These are phyloP conservation scores for Sinocyclocheilus anshuiensis DNA, from an alignment of 2,113 vertebrate genomes.

Conservation along the genomic window DNA sequence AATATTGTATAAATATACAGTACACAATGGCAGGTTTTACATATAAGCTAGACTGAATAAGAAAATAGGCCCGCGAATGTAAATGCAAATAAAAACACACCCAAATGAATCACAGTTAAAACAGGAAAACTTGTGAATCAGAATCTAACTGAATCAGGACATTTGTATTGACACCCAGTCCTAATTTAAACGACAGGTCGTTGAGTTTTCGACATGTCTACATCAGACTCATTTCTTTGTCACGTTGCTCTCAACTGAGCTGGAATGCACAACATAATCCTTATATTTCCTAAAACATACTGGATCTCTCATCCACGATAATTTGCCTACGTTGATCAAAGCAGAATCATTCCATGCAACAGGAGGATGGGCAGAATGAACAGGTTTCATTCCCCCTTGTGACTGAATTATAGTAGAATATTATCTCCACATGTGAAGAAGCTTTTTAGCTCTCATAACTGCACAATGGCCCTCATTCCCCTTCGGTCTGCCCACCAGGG, in stretches of 20 bases:
- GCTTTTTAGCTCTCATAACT: slow-evolving; percentile 60
- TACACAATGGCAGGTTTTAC: too few species aligned
- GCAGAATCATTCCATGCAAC: slow-evolving; percentile 59
- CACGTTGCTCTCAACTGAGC: slow-evolving; percentile 54
- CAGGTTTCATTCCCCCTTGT: slow-evolving; percentile 55
- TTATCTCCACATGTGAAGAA: slow-evolving; percentile 67
- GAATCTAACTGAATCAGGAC: too few species aligned
- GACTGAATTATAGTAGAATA: slow-evolving; percentile 64
- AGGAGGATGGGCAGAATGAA: slow-evolving; percentile 31
- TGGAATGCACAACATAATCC: slow-evolving; percentile 70
- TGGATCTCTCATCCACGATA: slow-evolving; percentile 69
- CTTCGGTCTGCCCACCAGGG: background rate
- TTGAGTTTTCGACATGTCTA: too few species aligned
- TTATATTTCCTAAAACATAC: slow-evolving; percentile 63
- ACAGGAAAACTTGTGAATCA: too few species aligned
- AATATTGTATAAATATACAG: too few species aligned
- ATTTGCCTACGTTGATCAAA: slow-evolving; percentile 56
- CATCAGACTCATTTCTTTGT: slow-evolving; percentile 46
- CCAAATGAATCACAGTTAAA: too few species aligned
- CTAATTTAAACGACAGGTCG: too few species aligned
- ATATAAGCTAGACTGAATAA: too few species aligned
- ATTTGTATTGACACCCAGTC: too few species aligned
- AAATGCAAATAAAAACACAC: too few species aligned
- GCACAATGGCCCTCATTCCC: slow-evolving; percentile 33
- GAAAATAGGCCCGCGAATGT: too few species aligned